Percentiles rank a stretch among this genome's conserved stretches.
phyloP scores from a whole-genome alignment of 2,113 vertebrate species.

The Uria aalge region DNA sequence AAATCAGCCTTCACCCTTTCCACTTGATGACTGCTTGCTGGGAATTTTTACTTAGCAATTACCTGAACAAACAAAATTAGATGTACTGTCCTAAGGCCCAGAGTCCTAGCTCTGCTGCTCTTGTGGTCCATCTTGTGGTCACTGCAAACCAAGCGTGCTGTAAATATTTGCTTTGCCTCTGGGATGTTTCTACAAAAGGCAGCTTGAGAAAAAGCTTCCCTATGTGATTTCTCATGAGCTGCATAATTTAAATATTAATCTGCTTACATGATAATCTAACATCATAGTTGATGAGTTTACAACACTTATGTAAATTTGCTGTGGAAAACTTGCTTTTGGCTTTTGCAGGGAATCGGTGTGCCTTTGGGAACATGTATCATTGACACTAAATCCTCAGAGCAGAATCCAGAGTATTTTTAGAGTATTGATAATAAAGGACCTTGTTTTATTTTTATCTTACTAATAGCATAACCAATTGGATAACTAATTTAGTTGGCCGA shows the following conservation, averaged over 20 bases:
- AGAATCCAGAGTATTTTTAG: slow-evolving; percentile 9
- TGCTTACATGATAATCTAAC: not conserved
- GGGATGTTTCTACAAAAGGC: slow-evolving; percentile 7
- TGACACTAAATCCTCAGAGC: not conserved
- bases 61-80: not conserved
- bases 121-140: not conserved
- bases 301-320: not conserved
- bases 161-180: slow-evolving; percentile 22
- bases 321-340: not conserved
- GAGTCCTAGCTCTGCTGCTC: not conserved
- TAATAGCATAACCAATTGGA: not conserved
- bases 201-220: slow-evolving; percentile 10
- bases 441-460: not conserved
- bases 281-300: not conserved
- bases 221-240: not conserved
- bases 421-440: not conserved
- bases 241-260: not conserved
- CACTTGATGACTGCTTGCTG: not conserved
- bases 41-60: not conserved
- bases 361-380: not conserved
- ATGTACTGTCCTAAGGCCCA: not conserved
- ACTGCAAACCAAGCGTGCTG: not conserved
- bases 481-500: not conserved
- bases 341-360: not conserved
- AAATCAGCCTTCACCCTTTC: not conserved